Percentiles rank a stretch among this genome's conserved stretches.
These are phyloP conservation scores for Stichopus chloronotus DNA, from an alignment of 35 echinoderm and acorn worm genomes.

Conservation along the genomic window DNA sequence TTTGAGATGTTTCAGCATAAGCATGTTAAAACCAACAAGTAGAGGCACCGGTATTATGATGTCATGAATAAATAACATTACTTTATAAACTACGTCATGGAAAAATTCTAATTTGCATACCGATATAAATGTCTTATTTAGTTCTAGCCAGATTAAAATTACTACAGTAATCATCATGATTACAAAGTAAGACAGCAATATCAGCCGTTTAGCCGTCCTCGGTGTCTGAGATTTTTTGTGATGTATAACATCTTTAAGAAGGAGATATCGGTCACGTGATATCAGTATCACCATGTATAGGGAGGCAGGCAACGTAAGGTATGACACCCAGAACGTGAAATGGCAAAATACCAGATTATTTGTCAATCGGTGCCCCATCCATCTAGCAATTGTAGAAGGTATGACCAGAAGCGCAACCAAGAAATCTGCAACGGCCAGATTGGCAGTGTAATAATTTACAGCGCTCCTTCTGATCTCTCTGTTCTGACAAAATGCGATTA, in stretches of 20 bases:
- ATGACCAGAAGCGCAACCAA: background rate
- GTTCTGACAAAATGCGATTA: background rate
- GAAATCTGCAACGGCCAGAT: background rate
- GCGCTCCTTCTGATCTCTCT: background rate
- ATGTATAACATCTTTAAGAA: background rate
- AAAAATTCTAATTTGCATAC: background rate
- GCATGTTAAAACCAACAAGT: background rate
- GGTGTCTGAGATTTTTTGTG: slow-evolving; percentile 19
- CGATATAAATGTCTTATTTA: background rate
- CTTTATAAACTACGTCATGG: background rate
- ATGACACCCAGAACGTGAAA: background rate
- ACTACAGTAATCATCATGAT: background rate
- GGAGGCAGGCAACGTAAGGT: background rate
- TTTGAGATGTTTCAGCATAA: slow-evolving; percentile 14
- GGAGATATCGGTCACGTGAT: slow-evolving; percentile 22
- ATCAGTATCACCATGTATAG: background rate
- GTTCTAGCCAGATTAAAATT: background rate
- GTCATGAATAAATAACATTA: background rate
- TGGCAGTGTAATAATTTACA: background rate
- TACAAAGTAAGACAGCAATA: background rate
- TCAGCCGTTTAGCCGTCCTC: background rate
- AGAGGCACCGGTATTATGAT: background rate
- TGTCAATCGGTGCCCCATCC: background rate
- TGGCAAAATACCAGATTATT: background rate
- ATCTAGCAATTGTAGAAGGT: background rate